Conservation (phyloP, 2,113 vertebrate species). For the Merops nubicus region DNA sequence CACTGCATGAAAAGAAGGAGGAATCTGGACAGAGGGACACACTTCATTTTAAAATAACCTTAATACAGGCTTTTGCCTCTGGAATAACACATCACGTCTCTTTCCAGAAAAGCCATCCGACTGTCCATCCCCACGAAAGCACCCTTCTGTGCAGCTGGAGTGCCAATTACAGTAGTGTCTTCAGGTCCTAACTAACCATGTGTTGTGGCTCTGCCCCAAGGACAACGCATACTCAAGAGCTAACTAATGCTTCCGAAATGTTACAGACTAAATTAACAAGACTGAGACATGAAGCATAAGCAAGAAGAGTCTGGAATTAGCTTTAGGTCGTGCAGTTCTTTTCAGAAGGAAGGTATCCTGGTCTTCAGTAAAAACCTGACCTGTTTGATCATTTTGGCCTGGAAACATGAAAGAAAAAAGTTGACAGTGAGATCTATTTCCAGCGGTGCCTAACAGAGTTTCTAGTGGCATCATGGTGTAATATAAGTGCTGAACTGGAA, state of each 20-base stretch:
- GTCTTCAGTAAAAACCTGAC: neutral
- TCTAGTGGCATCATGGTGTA: neutral
- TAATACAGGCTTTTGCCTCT: neutral
- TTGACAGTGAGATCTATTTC: neutral
- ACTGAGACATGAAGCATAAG: neutral
- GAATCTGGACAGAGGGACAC: neutral
- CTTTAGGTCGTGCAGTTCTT: neutral
- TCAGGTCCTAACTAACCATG: neutral
- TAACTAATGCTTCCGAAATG: neutral
- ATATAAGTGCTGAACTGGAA: neutral
- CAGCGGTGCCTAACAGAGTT: neutral
- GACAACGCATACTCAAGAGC: neutral
- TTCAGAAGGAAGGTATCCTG: neutral
- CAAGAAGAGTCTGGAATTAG: neutral
- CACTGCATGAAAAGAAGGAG: neutral
- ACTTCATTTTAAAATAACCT: slow-evolving; percentile 12
- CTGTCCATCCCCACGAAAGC: neutral
- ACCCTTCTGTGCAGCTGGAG: neutral
- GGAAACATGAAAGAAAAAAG: neutral
- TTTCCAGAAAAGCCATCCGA: neutral
- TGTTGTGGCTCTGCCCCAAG: neutral
- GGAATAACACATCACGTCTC: neutral
- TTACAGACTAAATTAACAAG: neutral
- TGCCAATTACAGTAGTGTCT: neutral
- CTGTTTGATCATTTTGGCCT: neutral